These are phyloP conservation scores for Romanomermis culicivorax DNA, from an alignment of 2,888 invertebrate genomes.

Conservation along the genomic window DNA sequence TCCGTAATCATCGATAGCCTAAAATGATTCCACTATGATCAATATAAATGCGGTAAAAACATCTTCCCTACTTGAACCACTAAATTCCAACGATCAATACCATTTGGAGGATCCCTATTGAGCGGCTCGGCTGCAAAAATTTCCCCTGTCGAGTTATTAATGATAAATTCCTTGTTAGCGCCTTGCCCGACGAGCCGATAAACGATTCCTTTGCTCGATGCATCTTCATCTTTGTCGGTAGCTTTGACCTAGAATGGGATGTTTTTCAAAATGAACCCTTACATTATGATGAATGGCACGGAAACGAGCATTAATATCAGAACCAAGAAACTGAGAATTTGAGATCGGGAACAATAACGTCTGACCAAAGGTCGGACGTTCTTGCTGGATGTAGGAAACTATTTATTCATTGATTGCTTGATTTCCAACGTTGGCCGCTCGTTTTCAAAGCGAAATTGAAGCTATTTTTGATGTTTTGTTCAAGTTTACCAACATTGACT, in stretches of 20 bases:
- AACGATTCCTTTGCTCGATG: slow-evolving; percentile 19
- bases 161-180: slow-evolving; percentile 31
- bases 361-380: too few relatives aligned
- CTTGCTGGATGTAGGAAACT: too few relatives aligned
- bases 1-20: slow-evolving; percentile 26
- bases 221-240: slow-evolving; percentile 13
- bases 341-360: too few relatives aligned
- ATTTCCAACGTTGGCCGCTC: too few relatives aligned
- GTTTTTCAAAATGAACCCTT: not conserved
- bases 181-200: slow-evolving; percentile 28
- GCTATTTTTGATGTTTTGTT: too few relatives aligned
- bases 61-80: slow-evolving; percentile 17
- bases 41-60: not conserved
- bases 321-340: too few relatives aligned
- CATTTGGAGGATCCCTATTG: slow-evolving; percentile 88
- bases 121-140: slow-evolving; percentile 46
- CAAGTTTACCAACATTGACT: too few relatives aligned
- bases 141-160: slow-evolving; percentile 31
- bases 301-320: too few relatives aligned
- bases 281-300: too few relatives aligned
- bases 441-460: too few relatives aligned
- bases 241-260: slow-evolving; percentile 12
- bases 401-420: too few relatives aligned
- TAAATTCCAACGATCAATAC: slow-evolving; percentile 32
- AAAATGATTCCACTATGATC: not conserved